Evolutionary conservation across 92 coral and sea anemone genomes (phyloP).

Genomic region (Zoanthus sociatus): DNA sequence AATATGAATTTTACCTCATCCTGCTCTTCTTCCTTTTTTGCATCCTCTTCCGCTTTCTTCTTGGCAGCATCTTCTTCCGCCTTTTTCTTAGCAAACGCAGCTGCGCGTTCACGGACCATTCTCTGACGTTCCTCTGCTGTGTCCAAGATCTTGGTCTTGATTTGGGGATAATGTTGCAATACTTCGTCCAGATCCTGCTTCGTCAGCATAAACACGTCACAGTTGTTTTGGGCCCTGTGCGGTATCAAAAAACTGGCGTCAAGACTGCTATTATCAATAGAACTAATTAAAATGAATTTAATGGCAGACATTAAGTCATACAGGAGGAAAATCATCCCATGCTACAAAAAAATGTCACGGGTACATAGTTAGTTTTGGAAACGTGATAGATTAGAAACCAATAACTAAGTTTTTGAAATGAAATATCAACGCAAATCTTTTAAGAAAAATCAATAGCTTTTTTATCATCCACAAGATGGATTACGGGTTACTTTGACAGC

Average conservation of each 20-base stretch:
- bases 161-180: conserved; percentile 85
- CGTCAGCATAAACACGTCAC: conserved; percentile 82
- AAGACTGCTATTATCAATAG: neutral
- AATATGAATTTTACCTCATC: conserved; percentile 39
- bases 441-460: too few relatives aligned
- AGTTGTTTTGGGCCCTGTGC: conserved; percentile 77
- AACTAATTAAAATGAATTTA: too few relatives aligned
- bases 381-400: too few relatives aligned
- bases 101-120: conserved; percentile 81
- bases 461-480: too few relatives aligned
- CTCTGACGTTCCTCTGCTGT: conserved; percentile 89
- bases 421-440: too few relatives aligned
- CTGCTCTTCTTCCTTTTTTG: conserved; percentile 59
- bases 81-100: conserved; percentile 82
- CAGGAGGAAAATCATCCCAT: too few relatives aligned
- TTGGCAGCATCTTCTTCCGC: conserved; percentile 80
- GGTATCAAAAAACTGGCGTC: neutral
- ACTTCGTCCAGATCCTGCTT: conserved; percentile 87
- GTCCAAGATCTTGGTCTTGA: conserved; percentile 78
- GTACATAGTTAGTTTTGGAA: neutral
- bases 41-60: conserved; percentile 72
- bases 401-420: too few relatives aligned
- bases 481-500: too few relatives aligned
- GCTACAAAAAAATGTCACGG: too few relatives aligned
- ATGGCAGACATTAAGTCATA: neutral